Conservation (phyloP, 2,113 vertebrate species). For the Pluvianellus socialis region DNA sequence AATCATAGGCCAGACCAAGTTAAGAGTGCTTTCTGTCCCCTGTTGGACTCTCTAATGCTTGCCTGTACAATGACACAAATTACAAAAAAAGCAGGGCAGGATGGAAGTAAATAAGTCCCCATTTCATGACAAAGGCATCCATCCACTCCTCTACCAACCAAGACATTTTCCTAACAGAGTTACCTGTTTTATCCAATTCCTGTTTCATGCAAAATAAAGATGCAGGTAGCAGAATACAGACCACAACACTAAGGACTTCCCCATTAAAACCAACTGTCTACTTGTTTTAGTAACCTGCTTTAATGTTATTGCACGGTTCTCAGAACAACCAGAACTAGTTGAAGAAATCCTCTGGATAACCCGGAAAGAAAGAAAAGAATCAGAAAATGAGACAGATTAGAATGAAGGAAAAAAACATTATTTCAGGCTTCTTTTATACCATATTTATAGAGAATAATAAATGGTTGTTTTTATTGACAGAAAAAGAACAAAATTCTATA, state of each 20-base stretch:
- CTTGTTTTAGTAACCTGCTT: background rate
- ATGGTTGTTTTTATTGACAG: background rate
- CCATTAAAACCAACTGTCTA: background rate
- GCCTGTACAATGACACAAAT: background rate
- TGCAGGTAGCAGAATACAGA: background rate
- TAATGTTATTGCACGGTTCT: background rate
- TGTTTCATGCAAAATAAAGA: background rate
- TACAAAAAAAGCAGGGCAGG: background rate
- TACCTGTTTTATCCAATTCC: background rate
- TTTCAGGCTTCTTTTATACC: background rate
- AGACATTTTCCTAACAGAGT: background rate
- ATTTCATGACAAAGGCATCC: background rate
- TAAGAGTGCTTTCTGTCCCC: background rate
- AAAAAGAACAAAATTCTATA: background rate
- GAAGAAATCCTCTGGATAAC: background rate
- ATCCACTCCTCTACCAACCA: background rate
- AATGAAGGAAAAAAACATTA: background rate
- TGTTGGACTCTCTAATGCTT: background rate
- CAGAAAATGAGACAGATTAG: background rate
- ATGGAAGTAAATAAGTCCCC: background rate
- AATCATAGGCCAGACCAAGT: background rate
- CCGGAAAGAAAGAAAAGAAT: background rate
- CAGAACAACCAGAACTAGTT: background rate
- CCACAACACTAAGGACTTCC: background rate
- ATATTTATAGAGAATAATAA: background rate